Percentiles rank a stretch among this genome's conserved stretches.
These are phyloP conservation scores for Blera fallax DNA, from an alignment of 2,888 invertebrate genomes.

Conservation along the genomic window DNA sequence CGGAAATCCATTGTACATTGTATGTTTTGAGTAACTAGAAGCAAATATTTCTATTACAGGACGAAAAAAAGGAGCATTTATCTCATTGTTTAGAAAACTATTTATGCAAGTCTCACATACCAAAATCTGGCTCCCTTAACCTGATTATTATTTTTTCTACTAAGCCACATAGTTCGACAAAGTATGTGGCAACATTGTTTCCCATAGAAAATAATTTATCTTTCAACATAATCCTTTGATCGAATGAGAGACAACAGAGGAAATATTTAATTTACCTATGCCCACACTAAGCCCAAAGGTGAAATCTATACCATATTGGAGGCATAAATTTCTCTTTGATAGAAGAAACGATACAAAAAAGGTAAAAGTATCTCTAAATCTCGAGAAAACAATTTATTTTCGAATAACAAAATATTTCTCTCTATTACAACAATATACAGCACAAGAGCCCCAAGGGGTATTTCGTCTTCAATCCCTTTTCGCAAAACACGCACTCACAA, in stretches of 20 bases:
- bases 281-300: neutral
- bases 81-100: too few relatives aligned
- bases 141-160: neutral
- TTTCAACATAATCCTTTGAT: conserved; percentile 17
- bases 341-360: neutral
- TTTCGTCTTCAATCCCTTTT: conserved; percentile 9
- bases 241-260: conserved; percentile 6
- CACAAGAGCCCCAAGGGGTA: conserved; percentile 9
- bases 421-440: neutral
- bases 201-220: neutral
- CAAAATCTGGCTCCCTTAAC: too few relatives aligned
- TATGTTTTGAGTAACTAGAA: too few relatives aligned
- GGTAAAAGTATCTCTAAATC: conserved; percentile 21
- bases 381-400: conserved; percentile 57
- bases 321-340: neutral
- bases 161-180: neutral
- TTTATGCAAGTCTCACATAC: too few relatives aligned
- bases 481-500: conserved; percentile 15
- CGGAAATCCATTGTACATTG: too few relatives aligned
- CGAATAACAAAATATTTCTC: conserved; percentile 41
- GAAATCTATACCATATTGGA: conserved; percentile 25
- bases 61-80: too few relatives aligned
- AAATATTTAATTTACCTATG: conserved; percentile 24
- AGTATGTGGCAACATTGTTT: neutral
- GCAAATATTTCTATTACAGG: too few relatives aligned